phyloP scores from a whole-genome alignment of 2,113 vertebrate species.

The Urocynchramus pylzowi region DNA sequence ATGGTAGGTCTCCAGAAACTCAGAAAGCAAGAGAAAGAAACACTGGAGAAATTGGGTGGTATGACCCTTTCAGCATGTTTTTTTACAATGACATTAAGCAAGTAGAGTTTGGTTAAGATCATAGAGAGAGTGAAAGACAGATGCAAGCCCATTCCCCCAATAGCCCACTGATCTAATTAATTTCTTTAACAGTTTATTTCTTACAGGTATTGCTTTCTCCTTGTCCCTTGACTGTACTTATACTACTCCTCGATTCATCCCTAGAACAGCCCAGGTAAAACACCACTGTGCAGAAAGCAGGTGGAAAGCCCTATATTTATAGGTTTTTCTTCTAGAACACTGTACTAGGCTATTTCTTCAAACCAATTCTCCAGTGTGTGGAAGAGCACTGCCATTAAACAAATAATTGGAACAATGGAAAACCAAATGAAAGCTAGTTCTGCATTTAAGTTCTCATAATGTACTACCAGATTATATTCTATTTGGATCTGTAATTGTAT shows the following conservation, averaged over 20 bases:
- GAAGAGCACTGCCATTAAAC: neutral
- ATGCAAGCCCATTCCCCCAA: neutral
- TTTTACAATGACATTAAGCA: neutral
- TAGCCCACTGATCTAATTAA: neutral
- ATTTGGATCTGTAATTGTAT: neutral
- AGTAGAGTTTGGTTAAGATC: neutral
- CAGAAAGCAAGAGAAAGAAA: neutral
- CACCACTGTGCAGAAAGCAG: neutral
- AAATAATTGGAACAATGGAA: neutral
- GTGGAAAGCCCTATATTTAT: neutral
- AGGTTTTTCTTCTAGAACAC: neutral
- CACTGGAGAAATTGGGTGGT: neutral
- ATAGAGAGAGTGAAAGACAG: neutral
- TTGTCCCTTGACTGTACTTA: neutral
- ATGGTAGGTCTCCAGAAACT: neutral
- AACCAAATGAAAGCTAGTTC: neutral
- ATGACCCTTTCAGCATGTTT: neutral
- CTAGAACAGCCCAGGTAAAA: neutral
- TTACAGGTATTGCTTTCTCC: neutral
- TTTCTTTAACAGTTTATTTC: neutral
- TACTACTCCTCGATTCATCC: neutral
- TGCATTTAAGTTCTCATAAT: neutral
- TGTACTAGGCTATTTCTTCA: neutral
- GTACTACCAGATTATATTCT: neutral
- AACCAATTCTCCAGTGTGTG: accelerated